phyloP scores from a whole-genome alignment of 2,113 vertebrate genomes.

The Corythornis cristatus region DNA sequence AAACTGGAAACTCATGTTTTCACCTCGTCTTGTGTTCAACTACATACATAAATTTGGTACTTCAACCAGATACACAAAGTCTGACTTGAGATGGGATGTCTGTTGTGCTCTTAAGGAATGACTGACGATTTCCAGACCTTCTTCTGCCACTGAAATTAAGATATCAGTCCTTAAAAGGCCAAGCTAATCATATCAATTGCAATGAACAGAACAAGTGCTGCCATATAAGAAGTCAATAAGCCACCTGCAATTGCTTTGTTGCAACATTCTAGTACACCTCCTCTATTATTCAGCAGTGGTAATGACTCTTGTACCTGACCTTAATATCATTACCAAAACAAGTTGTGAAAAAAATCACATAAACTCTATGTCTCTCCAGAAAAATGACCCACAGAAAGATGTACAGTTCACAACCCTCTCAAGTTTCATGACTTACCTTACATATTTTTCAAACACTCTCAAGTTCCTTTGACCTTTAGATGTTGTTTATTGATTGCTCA shows the following conservation, averaged over 20 bases:
- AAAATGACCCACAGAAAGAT: conserved; percentile 27
- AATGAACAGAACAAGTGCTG: not conserved
- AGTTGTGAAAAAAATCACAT: not conserved
- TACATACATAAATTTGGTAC: not conserved
- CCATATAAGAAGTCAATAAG: not conserved
- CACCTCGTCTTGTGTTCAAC: not conserved
- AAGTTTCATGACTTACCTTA: not conserved
- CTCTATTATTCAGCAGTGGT: not conserved
- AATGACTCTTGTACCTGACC: not conserved
- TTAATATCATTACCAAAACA: not conserved
- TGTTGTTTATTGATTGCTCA: not conserved
- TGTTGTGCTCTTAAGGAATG: not conserved
- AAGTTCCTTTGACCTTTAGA: not conserved
- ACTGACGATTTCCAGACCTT: not conserved
- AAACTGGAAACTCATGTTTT: not conserved
- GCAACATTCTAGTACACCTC: not conserved
- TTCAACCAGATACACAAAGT: not conserved
- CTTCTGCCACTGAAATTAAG: not conserved
- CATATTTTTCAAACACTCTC: not conserved
- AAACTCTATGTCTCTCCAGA: not conserved
- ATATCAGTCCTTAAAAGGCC: not conserved
- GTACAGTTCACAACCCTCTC: not conserved
- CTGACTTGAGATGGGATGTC: not conserved
- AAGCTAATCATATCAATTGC: not conserved
- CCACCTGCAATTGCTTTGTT: not conserved